Evolutionary conservation across 2,888 invertebrate species (phyloP), one percentile per base, ranked within the genome.

Genomic region (Idaea biselata): DNA sequence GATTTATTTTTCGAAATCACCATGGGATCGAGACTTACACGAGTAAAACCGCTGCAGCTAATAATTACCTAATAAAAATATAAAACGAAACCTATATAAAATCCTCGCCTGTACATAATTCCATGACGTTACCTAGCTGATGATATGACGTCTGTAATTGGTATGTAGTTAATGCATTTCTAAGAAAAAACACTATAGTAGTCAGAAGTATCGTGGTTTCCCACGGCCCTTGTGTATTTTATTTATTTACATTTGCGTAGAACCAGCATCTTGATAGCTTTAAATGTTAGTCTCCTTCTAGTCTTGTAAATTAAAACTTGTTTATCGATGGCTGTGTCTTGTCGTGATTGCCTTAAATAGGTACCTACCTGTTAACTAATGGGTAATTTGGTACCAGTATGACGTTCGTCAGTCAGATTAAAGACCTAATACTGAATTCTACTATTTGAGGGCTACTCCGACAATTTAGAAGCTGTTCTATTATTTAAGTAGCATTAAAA

Each of bases 201-300:
- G 79, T 71, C 63, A 73, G 82, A 81, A 83, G 72, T 55, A 63
- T 58, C 66, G 67, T 72, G 65, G 74, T 77, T 83, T 83, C 83
- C 78, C 83, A 83, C 83, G 82, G 83, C 81, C 82, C 80, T 81
- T 69, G 61, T 68, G 65, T 56, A 56, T 18, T 44, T 44, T 44
- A 44, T 44, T 44, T 44, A 44, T 44, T 25, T 44, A 44, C 14
- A 44, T 44, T 44, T 11, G 44, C 44, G 11, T 44, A 44, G 44
- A 44, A 11, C 44, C 14, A 44, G 44, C 44, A 44, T 44, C 44
- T 44, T 44, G 44, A 44, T 44, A 44, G 44, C 44, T 44, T 44
- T 44, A 44, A 44, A 44, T 44, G 44, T 44, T 44, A 44, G 44
- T 11, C 44, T 44, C 44, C 44, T 44, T 44, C 44, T 44, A 44